phyloP scores from a whole-genome alignment of 2,888 invertebrate genomes.

The Lordiphosa andalusiaca region DNA sequence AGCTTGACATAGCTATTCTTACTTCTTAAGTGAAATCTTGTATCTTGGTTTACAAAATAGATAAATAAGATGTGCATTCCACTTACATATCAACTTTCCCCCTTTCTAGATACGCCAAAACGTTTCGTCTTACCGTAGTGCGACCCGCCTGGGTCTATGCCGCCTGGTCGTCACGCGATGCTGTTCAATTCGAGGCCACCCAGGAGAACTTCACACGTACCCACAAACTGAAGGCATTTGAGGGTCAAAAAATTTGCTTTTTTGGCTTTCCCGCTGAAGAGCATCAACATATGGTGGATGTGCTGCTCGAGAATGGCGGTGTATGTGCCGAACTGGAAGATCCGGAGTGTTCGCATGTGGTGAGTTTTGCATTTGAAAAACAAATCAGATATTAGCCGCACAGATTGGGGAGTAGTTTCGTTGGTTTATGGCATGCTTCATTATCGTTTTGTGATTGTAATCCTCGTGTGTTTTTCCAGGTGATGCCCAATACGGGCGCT shows the following conservation, averaged over 20 bases:
- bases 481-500: slow-evolving; percentile 80
- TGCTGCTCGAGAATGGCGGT: slow-evolving; percentile 92
- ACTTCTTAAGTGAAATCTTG: no score
- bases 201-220: slow-evolving; percentile 85
- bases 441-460: slow-evolving; percentile 45
- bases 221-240: slow-evolving; percentile 92
- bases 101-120: slow-evolving; percentile 87
- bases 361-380: slow-evolving; percentile 82
- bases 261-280: slow-evolving; percentile 95
- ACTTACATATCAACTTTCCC: neutral
- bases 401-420: slow-evolving; percentile 17
- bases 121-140: slow-evolving; percentile 93
- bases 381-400: slow-evolving; percentile 14
- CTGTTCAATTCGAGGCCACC: slow-evolving; percentile 86
- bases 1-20: no score
- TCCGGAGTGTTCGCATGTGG: slow-evolving; percentile 94
- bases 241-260: slow-evolving; percentile 92
- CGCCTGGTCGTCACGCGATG: slow-evolving; percentile 91
- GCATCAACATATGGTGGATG: slow-evolving; percentile 94
- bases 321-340: slow-evolving; percentile 89
- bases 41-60: no score
- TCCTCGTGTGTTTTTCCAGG: slow-evolving; percentile 72
- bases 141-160: slow-evolving; percentile 92
- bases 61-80: no score
- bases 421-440: slow-evolving; percentile 1